Percentiles rank a stretch among this genome's conserved stretches.
These are phyloP conservation scores for Ceratitis capitata DNA, from an alignment of 1,140 invertebrate genomes.

Conservation along the genomic window DNA sequence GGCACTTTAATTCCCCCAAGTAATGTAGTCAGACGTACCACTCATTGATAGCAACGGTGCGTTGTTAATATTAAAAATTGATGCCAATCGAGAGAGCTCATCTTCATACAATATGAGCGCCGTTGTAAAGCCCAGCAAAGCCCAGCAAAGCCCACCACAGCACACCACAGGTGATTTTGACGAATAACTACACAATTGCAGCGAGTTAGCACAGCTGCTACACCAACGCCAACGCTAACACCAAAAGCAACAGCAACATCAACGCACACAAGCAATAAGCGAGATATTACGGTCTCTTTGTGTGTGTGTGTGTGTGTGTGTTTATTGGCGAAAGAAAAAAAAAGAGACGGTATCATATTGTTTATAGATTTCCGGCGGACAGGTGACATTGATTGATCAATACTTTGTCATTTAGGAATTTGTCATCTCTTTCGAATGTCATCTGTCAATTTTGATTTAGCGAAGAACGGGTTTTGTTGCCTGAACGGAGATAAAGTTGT, in stretches of 20 bases:
- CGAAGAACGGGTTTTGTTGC: neutral
- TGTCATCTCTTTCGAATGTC: constrained; percentile 42
- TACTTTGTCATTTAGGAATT: constrained; percentile 42
- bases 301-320: neutral
- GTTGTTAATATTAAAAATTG: neutral
- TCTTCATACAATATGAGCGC: neutral
- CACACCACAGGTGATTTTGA: neutral
- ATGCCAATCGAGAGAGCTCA: neutral
- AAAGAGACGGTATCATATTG: constrained; percentile 25
- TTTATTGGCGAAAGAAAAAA: neutral
- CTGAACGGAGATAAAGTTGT: too few species aligned
- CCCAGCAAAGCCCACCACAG: neutral
- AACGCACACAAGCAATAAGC: neutral
- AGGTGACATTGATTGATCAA: constrained; percentile 46
- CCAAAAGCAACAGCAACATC: too few species aligned
- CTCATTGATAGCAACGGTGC: neutral
- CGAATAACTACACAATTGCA: constrained; percentile 33
- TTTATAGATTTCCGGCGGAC: constrained; percentile 39
- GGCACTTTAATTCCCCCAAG: neutral
- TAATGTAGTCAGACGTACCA: too few species aligned
- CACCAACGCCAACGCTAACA: neutral
- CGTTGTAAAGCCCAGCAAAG: neutral
- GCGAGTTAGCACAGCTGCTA: neutral
- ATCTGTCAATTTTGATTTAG: constrained; percentile 42
- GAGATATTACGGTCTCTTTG: neutral